phyloP scores from a whole-genome alignment of 2,888 invertebrate species.

The Sclerodermus sp. region DNA sequence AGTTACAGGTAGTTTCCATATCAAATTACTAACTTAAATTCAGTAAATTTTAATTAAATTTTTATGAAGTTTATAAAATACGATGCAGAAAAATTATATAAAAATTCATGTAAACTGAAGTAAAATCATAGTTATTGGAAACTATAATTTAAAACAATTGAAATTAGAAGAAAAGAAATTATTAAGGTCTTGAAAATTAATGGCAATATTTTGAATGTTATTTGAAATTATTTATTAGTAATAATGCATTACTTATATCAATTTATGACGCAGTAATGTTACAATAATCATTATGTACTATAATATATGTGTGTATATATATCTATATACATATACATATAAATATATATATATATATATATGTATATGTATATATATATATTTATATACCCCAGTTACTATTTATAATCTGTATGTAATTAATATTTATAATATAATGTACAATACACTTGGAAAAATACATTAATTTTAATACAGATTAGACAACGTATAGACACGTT shows the following conservation, averaged over 20 bases:
- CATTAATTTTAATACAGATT: constrained; percentile 45
- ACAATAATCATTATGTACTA: constrained; percentile 33
- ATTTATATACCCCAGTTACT: constrained; percentile 22
- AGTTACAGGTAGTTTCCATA: constrained; percentile 26
- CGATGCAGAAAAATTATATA: not conserved
- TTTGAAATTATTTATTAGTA: constrained; percentile 44
- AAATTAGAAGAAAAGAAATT: not conserved
- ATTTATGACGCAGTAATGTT: constrained; percentile 35
- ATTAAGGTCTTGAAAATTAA: not conserved
- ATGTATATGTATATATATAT: constrained; percentile 17
- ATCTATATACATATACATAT: constrained; percentile 20
- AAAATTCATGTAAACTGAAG: constrained; percentile 1
- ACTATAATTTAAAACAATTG: not conserved
- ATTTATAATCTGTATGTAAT: constrained; percentile 40
- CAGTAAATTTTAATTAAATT: constrained; percentile 7
- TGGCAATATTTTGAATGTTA: constrained; percentile 27
- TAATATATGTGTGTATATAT: constrained; percentile 15
- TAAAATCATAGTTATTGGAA: too few relatives aligned
- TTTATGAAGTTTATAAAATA: not conserved
- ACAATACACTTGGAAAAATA: constrained; percentile 52
- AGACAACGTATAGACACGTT: constrained; percentile 34
- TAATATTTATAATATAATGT: constrained; percentile 47
- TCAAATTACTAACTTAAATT: too few relatives aligned
- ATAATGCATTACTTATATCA: constrained; percentile 31
- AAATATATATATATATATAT: constrained; percentile 20